Percentiles rank a stretch among this genome's conserved stretches.
These are phyloP conservation scores for Excalfactoria chinensis DNA, from an alignment of 2,113 vertebrate species.

Conservation along the genomic window DNA sequence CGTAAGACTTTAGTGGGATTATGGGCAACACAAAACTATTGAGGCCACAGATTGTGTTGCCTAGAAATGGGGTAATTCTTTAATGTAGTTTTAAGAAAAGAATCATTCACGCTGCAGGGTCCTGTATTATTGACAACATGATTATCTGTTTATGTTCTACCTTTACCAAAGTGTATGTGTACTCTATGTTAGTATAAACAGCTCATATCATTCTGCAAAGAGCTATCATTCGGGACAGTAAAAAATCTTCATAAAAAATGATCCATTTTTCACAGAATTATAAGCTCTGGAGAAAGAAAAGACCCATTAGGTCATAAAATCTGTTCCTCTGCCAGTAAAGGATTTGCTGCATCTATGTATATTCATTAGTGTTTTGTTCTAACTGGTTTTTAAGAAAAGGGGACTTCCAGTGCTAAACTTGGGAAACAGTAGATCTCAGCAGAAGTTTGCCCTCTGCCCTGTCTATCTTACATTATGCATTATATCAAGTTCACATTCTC, in stretches of 20 bases:
- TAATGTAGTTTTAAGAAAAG: constrained; percentile 3
- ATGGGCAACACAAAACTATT: constrained; percentile 21
- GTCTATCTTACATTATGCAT: not conserved
- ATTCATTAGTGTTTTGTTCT: constrained; percentile 67
- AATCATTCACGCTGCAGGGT: not conserved
- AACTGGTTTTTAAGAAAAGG: constrained; percentile 26
- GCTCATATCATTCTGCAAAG: not conserved
- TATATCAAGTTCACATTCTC: not conserved
- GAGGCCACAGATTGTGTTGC: constrained; percentile 5
- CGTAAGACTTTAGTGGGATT: constrained; percentile 33
- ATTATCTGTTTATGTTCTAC: constrained; percentile 15
- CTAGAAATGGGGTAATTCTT: constrained; percentile 35
- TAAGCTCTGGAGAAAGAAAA: constrained; percentile 43
- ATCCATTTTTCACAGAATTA: constrained; percentile 27
- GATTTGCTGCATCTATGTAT: constrained; percentile 59
- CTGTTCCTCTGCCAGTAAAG: constrained; percentile 50
- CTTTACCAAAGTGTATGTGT: not conserved
- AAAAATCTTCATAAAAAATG: not conserved
- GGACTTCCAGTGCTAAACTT: constrained; percentile 21
- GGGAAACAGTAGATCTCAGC: not conserved
- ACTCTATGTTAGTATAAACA: not conserved
- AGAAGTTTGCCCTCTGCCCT: not conserved
- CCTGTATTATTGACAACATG: not conserved
- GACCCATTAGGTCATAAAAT: constrained; percentile 67
- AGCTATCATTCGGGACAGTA: not conserved